phyloP scores from a whole-genome alignment of 2,797 vertebrate genomes.

The Danio choprae region DNA sequence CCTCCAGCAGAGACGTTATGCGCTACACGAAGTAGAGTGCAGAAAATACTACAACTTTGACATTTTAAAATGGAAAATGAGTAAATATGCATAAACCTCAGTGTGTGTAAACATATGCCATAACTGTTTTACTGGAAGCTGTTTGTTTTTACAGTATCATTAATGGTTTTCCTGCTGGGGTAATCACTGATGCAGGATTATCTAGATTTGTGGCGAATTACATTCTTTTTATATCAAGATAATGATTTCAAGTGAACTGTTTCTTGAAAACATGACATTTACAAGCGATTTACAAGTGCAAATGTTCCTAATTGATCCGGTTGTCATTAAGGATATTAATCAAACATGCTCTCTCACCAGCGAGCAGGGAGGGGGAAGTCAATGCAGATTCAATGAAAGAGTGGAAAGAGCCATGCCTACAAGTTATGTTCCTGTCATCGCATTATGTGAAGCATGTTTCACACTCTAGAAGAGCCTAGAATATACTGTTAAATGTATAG shows the following conservation, averaged over 20 bases:
- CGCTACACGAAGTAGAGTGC: not conserved
- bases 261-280: conserved; percentile 60
- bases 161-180: conserved; percentile 20
- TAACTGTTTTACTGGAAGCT: conserved; percentile 16
- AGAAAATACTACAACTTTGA: not conserved
- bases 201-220: conserved; percentile 1
- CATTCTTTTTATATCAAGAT: conserved; percentile 32
- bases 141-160: conserved; percentile 31
- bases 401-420: conserved; percentile 4
- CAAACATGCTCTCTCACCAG: conserved; percentile 41
- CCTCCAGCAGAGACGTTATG: not conserved
- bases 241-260: conserved; percentile 42
- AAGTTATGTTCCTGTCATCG: conserved; percentile 5
- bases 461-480: not conserved
- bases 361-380: conserved; percentile 3
- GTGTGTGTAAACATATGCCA: conserved; percentile 4
- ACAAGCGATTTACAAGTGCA: conserved; percentile 53
- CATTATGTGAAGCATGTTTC: not conserved
- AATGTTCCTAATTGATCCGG: conserved; percentile 63
- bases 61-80: conserved; percentile 21
- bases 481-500: too few relatives aligned
- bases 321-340: conserved; percentile 61
- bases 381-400: not conserved
- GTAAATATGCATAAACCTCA: conserved; percentile 14
- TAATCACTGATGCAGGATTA: conserved; percentile 28